Evolutionary conservation across 2,797 vertebrate genomes (phyloP).

Genomic region (Naso thynnoides): DNA sequence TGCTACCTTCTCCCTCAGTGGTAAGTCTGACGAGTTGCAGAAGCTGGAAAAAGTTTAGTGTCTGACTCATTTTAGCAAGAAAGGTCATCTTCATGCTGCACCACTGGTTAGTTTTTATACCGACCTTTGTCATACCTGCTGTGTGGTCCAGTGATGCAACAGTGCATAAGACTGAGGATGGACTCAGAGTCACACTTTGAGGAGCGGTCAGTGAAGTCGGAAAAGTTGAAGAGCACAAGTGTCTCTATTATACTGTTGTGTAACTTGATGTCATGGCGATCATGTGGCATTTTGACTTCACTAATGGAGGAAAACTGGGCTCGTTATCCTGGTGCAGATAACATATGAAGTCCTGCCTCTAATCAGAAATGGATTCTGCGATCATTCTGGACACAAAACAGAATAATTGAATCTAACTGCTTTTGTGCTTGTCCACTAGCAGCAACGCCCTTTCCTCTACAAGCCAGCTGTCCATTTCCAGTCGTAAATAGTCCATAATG

Average conservation of each 20-base stretch:
- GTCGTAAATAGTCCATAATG: background rate
- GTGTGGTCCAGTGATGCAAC: conserved; percentile 77
- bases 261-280: background rate
- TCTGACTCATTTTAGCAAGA: background rate
- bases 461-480: no score
- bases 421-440: background rate
- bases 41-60: background rate
- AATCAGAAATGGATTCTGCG: conserved; percentile 26
- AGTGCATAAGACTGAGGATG: conserved; percentile 64
- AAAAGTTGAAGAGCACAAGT: conserved; percentile 60
- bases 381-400: conserved; percentile 36
- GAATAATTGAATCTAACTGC: background rate
- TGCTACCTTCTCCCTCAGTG: background rate
- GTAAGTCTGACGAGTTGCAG: background rate
- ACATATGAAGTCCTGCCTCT: conserved; percentile 52
- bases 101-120: conserved; percentile 12
- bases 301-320: conserved; percentile 60
- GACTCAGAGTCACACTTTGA: conserved; percentile 44
- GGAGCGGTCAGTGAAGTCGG: conserved; percentile 52
- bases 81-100: background rate
- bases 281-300: conserved; percentile 44
- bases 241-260: conserved; percentile 69
- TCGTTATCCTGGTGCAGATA: conserved; percentile 33
- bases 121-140: conserved; percentile 57
- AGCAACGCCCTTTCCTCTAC: background rate